Evolutionary conservation across 2,113 vertebrate species (phyloP).

Genomic region (Psophia crepitans): DNA sequence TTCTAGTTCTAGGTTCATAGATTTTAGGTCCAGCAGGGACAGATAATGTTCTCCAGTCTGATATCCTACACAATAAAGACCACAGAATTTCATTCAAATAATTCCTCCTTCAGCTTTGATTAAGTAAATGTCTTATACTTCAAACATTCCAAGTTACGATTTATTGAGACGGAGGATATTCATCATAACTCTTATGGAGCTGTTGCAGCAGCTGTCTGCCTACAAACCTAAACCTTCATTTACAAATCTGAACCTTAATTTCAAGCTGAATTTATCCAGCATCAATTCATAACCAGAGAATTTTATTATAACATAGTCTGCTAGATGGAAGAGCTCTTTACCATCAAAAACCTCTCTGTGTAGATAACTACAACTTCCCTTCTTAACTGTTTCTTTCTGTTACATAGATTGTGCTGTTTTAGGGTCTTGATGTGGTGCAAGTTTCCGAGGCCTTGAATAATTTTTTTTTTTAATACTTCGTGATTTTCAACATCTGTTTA

Average conservation of each 20-base stretch:
- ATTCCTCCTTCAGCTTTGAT: neutral
- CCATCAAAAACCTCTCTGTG: neutral
- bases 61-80: fast-evolving
- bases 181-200: neutral
- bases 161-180: neutral
- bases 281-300: neutral
- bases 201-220: neutral
- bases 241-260: neutral
- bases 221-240: neutral
- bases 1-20: neutral
- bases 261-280: neutral
- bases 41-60: neutral
- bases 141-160: neutral
- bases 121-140: neutral
- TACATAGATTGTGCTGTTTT: neutral
- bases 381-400: neutral
- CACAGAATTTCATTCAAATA: neutral
- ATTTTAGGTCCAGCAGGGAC: neutral
- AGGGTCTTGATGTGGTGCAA: neutral
- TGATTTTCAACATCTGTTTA: neutral
- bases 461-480: neutral
- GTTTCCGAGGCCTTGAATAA: neutral
- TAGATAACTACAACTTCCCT: neutral
- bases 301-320: neutral
- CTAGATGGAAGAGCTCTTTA: neutral